Evolutionary conservation across 2,113 vertebrate species (phyloP), one percentile per base, ranked within the genome.

Genomic region (Sminthopsis crassicaudata): DNA sequence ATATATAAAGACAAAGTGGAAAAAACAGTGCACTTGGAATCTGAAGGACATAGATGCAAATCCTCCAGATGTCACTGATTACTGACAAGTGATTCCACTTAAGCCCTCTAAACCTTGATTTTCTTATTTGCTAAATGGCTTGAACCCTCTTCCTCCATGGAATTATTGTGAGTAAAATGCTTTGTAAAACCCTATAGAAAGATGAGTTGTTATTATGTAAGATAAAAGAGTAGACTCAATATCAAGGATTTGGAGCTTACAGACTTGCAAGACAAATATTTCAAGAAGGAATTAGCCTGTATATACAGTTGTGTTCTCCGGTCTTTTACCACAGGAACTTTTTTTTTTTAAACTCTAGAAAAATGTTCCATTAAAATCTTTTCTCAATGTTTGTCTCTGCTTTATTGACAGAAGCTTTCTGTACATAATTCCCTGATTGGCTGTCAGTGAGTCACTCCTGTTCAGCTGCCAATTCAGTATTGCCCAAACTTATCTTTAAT

Each of bases 381-480:
- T 84, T 84, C 67, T 84, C 67, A 84, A 8, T 84, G 67, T 84
- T 84, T 84, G 67, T 84, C 67, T 84, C 67, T 84, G n/a, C 67
- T 84, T 84, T 84, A 84, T 84, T 84, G 67, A 84, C 67, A 84
- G n/a, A 84, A 84, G 36, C 67, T 84, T 84, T 84, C 67, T 84
- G 67, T 84, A n/a, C 67, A 84, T 42, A 84, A 42, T 42, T 84
- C n/a, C 67, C 67, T 84, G 67, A 84, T 42, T 84, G 67, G 67
- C 67, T 84, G 67, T 42, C 67, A 42, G 7, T 84, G 67, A 84
- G 67, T 84, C 67, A 84, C 7, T 84, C 67, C 67, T 84, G n/a
- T 84, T 84, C 19, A 22, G 67, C 67, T 84, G 67, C 67, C 67
- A 84, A 42, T 84, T 84, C 67, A 84, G 67, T 84, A 84, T 84